phyloP scores from a whole-genome alignment of 2,797 vertebrate genomes.

The Corythornis leucogaster region DNA sequence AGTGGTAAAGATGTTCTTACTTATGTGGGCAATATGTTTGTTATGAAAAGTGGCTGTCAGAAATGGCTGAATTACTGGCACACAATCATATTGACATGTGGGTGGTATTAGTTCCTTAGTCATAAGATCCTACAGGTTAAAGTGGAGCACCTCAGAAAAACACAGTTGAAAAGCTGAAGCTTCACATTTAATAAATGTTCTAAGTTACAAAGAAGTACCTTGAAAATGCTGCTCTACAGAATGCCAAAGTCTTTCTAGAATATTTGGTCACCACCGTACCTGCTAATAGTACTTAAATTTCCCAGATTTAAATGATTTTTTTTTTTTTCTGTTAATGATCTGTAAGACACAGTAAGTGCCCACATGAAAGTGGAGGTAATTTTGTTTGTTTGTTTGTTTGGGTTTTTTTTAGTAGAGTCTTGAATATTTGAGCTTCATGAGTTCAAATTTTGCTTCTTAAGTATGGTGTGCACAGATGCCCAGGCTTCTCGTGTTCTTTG shows the following conservation, averaged over 20 bases:
- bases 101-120: neutral
- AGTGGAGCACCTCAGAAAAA: neutral
- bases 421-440: neutral
- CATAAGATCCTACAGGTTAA: neutral
- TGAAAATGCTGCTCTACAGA: neutral
- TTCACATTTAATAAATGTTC: neutral
- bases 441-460: neutral
- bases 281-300: neutral
- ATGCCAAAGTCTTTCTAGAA: neutral
- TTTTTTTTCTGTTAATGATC: neutral
- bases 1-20: neutral
- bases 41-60: neutral
- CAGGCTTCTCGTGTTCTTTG: neutral
- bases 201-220: neutral
- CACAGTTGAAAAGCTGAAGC: neutral
- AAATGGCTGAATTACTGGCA: neutral
- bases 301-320: neutral
- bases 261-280: neutral
- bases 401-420: neutral
- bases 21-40: neutral
- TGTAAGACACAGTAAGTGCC: neutral
- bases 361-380: neutral
- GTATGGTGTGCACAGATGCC: accelerated
- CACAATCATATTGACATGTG: neutral
- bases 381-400: neutral